A percentile compares a stretch with the other conserved stretches of the same genome.
These are phyloP conservation scores for Nestor notabilis DNA, from an alignment of 2,113 vertebrate genomes.

Conservation along the genomic window DNA sequence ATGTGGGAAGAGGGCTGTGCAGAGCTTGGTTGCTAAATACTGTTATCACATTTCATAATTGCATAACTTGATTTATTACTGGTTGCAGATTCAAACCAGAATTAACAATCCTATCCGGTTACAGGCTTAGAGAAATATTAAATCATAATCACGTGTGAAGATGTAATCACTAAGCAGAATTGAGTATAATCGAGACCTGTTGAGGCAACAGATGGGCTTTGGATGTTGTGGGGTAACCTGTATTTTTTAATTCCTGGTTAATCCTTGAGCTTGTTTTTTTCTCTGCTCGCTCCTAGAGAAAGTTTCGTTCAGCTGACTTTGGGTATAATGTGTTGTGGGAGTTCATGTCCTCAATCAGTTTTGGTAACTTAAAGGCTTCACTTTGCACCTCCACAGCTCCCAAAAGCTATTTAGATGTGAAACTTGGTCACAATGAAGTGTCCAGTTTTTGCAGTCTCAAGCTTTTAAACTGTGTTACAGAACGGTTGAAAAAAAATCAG, in stretches of 20 bases:
- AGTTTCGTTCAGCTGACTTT: neutral
- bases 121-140: neutral
- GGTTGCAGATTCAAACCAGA: neutral
- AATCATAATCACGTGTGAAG: rapidly evolving
- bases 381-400: neutral
- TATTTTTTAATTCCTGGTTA: neutral
- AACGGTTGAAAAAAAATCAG: neutral
- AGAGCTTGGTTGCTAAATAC: neutral
- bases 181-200: neutral
- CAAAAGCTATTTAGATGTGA: neutral
- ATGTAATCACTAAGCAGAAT: neutral
- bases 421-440: neutral
- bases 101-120: neutral
- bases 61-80: neutral
- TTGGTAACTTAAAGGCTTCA: neutral
- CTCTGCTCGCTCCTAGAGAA: neutral
- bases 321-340: neutral
- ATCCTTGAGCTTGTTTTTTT: neutral
- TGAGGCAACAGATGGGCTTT: neutral
- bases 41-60: neutral
- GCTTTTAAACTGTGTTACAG: neutral
- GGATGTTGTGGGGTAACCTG: neutral
- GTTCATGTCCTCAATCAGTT: neutral
- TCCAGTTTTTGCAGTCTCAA: neutral
- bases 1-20: neutral